phyloP scores from a whole-genome alignment of 2,113 vertebrate species.

The Oreocharis arfaki region DNA sequence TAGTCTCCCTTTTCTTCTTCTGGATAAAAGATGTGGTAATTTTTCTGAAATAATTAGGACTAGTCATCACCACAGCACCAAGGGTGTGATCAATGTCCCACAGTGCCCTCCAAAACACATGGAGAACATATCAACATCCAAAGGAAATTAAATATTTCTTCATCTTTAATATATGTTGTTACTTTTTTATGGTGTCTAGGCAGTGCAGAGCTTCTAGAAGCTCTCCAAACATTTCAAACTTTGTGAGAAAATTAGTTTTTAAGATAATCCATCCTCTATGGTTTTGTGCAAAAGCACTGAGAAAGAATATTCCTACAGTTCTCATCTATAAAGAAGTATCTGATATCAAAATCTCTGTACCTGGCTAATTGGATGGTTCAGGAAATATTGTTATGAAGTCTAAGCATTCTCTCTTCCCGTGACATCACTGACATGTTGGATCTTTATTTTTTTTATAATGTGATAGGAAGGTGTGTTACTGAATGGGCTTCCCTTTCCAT shows the following conservation, averaged over 20 bases:
- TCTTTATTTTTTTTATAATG: not conserved
- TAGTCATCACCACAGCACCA: not conserved
- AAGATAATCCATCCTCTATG: not conserved
- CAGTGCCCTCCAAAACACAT: not conserved
- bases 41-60: not conserved
- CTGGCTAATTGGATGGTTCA: not conserved
- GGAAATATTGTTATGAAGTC: not conserved
- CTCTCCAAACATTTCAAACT: not conserved
- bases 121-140: not conserved
- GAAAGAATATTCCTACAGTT: not conserved
- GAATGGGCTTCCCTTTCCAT: not conserved
- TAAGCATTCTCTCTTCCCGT: not conserved
- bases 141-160: not conserved
- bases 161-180: not conserved
- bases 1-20: not conserved
- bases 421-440: too few species aligned
- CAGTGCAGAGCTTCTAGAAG: not conserved
- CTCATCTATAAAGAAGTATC: not conserved
- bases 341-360: not conserved
- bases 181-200: not conserved
- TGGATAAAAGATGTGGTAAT: not conserved
- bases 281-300: not conserved
- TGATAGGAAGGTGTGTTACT: not conserved
- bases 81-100: not conserved
- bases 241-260: not conserved